phyloP scores from a whole-genome alignment of 2,888 invertebrate species.

The Dione vanillae region DNA sequence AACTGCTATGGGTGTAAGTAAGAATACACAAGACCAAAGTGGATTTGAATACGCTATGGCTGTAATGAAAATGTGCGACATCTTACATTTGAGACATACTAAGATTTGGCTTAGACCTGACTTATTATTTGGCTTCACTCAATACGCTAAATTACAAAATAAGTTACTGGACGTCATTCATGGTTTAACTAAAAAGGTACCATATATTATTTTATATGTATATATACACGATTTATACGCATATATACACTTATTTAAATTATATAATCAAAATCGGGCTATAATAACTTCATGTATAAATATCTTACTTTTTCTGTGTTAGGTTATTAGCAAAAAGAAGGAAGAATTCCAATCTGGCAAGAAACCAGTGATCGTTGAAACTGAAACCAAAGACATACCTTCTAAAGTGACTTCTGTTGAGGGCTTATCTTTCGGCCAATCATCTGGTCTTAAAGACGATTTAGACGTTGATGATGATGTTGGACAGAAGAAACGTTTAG shows the following conservation, averaged over 20 bases:
- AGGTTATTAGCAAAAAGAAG: constrained; percentile 90
- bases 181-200: constrained; percentile 90
- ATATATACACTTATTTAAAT: not conserved
- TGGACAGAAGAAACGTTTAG: constrained; percentile 92
- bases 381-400: constrained; percentile 50
- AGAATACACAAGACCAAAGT: constrained; percentile 91
- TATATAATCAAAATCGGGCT: not conserved
- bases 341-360: constrained; percentile 88
- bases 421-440: constrained; percentile 89
- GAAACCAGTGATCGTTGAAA: constrained; percentile 66
- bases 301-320: not conserved
- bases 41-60: constrained; percentile 94
- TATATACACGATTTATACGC: too few relatives aligned
- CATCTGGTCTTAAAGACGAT: constrained; percentile 90
- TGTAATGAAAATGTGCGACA: constrained; percentile 95
- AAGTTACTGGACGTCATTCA: constrained; percentile 90
- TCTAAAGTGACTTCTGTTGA: constrained; percentile 77
- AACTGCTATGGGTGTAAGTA: constrained; percentile 95
- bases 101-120: constrained; percentile 92
- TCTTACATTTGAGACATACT: constrained; percentile 92
- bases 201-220: not conserved
- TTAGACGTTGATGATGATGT: constrained; percentile 92
- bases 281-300: not conserved
- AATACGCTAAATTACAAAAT: constrained; percentile 90
- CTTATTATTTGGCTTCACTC: constrained; percentile 89